A percentile compares a stretch with the other conserved stretches of the same genome.
These are phyloP conservation scores for Liparis tanakae DNA, from an alignment of 2,797 vertebrate species.

Conservation along the genomic window DNA sequence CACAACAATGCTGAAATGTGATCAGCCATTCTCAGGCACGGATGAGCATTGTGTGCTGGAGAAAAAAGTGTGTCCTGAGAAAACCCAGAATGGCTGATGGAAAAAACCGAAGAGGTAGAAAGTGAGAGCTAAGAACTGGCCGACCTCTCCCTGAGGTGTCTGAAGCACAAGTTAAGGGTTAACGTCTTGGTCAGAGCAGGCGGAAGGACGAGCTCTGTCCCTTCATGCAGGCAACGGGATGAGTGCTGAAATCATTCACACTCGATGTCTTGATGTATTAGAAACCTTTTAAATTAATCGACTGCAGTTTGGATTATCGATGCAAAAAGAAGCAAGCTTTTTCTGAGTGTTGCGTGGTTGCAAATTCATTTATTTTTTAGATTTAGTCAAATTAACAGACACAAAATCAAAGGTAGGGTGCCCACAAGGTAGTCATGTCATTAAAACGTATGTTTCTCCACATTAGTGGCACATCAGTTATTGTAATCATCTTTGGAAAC, in stretches of 20 bases:
- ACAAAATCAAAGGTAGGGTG: background rate
- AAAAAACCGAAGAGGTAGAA: slow-evolving; percentile 36
- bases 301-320: background rate
- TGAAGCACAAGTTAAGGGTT: slow-evolving; percentile 16
- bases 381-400: background rate
- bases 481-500: no score
- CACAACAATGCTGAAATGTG: slow-evolving; percentile 76
- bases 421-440: background rate
- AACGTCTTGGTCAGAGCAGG: slow-evolving; percentile 9
- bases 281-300: background rate
- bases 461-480: background rate
- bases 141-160: slow-evolving; percentile 51
- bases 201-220: background rate
- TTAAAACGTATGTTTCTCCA: background rate
- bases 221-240: background rate
- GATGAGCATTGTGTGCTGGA: slow-evolving; percentile 64
- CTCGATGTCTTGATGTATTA: no score
- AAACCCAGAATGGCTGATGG: slow-evolving; percentile 42
- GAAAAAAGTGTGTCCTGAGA: slow-evolving; percentile 64
- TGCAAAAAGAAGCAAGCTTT: background rate
- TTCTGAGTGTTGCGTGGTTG: background rate
- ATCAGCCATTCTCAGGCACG: slow-evolving; percentile 55
- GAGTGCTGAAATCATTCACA: background rate
- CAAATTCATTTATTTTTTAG: background rate
- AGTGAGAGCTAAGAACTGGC: slow-evolving; percentile 42